Conservation (phyloP, 1,140 invertebrate genomes). For the Lucilia sericata region DNA sequence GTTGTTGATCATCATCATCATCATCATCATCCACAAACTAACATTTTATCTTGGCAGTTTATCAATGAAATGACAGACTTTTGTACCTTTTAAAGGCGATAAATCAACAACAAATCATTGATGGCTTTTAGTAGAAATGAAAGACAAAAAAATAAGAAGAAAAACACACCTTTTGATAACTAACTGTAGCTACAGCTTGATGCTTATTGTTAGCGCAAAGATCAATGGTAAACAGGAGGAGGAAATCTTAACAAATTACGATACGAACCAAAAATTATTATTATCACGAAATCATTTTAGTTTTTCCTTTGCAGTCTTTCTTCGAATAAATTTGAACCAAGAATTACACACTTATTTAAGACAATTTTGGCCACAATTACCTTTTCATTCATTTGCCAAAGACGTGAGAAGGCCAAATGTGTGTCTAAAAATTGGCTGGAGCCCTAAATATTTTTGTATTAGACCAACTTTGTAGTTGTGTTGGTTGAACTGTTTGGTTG, state of each 20-base stretch:
- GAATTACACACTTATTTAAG: conserved; percentile 41
- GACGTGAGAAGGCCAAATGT: conserved; percentile 16
- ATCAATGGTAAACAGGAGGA: conserved; percentile 27
- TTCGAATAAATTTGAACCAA: too few relatives aligned
- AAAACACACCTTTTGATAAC: conserved; percentile 23
- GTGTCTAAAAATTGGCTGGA: not conserved
- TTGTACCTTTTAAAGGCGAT: conserved; percentile 29
- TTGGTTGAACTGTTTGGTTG: not conserved
- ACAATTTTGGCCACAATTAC: conserved; percentile 37
- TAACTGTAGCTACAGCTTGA: too few relatives aligned
- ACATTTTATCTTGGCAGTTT: conserved; percentile 17
- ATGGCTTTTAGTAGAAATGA: conserved; percentile 13
- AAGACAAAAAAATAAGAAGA: not conserved
- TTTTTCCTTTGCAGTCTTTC: conserved; percentile 12
- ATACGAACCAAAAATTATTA: not conserved
- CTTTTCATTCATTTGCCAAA: conserved; percentile 9
- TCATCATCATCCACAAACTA: not conserved
- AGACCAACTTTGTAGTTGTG: not conserved
- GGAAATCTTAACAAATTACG: conserved; percentile 36
- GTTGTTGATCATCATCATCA: not conserved
- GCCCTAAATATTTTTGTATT: conserved; percentile 3
- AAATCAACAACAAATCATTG: conserved; percentile 28
- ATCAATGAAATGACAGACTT: conserved; percentile 41
- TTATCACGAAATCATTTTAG: conserved; percentile 17
- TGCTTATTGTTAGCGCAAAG: conserved; percentile 9